Base-by-base conservation (phyloP, 1,140 invertebrate species). In the Penaeus vannamei region DNA sequence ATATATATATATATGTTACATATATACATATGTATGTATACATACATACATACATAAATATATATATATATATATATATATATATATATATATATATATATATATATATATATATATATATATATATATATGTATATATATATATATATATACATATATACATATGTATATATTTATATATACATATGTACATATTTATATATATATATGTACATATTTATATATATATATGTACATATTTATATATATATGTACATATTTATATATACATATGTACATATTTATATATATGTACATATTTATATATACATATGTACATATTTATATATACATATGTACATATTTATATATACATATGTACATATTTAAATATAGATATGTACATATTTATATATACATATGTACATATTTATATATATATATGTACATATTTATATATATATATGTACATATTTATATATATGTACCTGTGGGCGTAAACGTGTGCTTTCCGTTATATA, bases 61-160 rank as follows among this genome's bases (percentile, higher is more conserved):
- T 72, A 26, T 72, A 72, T 72, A 72, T 72, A 72, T 72, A 72
- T 26, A 72, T 72, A 72, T 72, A 72, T 72, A 72, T 72, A 19
- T 72, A 72, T 72, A 72, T 72, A 26, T 72, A 72, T 26, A 26
- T 72, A 72, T 26, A 26, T 72, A 72, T 72, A 26, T 72, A 72
- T 72, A 72, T 72, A n/a, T 72, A 72, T 72, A 72, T 72, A 72
- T 72, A 72, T 72, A 72, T 72, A 72, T 72, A 72, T 72, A 72
- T 72, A 72, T 72, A 72, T 72, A 72, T 72, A 72, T 72, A 72
- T 72, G 32, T 72, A 72, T 72, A 72, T 72, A 72, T 72, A n/a
- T 22, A 72, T 72, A 72, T 72, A 72, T 72, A 26, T 72, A 72
- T 72, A 26, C 19, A 26, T 72, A 26, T 72, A 72, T 72, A 26